Percentiles rank a stretch among this genome's conserved stretches.
These are phyloP conservation scores for Conger conger DNA, from an alignment of 2,113 vertebrate genomes.

Conservation along the genomic window DNA sequence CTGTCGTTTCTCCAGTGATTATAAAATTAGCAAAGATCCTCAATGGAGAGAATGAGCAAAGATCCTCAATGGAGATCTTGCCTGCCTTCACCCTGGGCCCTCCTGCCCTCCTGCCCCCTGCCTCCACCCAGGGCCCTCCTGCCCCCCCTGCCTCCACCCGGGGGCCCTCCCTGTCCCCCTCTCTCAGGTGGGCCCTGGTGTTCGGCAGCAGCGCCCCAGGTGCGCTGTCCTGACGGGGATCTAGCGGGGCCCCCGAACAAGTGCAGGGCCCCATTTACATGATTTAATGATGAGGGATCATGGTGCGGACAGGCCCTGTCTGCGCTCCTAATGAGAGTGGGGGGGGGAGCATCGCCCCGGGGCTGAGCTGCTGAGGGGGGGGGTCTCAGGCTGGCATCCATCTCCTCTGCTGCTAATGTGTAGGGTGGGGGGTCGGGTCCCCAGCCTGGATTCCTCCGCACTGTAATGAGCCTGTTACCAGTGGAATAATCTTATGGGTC, in stretches of 20 bases:
- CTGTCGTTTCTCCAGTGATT: background rate
- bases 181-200: background rate
- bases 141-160: background rate
- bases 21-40: background rate
- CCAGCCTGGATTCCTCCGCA: conserved; percentile 46
- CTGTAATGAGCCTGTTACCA: conserved; percentile 44
- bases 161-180: background rate
- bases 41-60: too few species aligned
- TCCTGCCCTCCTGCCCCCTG: background rate
- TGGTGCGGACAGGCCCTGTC: conserved; percentile 67
- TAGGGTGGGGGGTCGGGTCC: background rate
- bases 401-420: conserved; percentile 55
- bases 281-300: conserved; percentile 77
- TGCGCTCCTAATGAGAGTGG: conserved; percentile 66
- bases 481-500: conserved; percentile 27
- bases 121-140: too few species aligned
- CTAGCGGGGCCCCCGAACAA: conserved; percentile 43
- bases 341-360: conserved; percentile 39
- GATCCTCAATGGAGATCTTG: background rate
- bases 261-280: conserved; percentile 64
- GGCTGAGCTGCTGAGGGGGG: conserved; percentile 42
- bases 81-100: background rate
- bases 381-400: conserved; percentile 59
- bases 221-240: conserved; percentile 11
- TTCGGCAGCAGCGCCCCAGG: background rate